phyloP scores from a whole-genome alignment of 2,888 invertebrate species.

The Smittia sp. region DNA sequence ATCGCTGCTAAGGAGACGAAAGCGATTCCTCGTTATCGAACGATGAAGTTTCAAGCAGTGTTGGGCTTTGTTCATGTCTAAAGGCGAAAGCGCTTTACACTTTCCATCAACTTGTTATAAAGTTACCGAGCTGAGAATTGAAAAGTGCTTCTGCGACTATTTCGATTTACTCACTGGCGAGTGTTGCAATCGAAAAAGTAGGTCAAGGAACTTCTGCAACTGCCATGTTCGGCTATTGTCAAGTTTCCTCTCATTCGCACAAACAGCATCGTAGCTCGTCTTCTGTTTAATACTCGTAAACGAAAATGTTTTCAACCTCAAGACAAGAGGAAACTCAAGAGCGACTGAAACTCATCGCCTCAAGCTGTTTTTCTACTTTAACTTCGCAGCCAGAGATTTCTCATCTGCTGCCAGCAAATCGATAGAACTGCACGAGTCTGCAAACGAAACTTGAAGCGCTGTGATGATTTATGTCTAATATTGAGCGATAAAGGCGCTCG shows the following conservation, averaged over 20 bases:
- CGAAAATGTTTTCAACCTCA: too few species aligned
- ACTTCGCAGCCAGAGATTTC: background rate
- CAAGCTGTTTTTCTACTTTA: too few species aligned
- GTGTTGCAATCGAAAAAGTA: too few species aligned
- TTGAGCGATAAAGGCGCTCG: background rate
- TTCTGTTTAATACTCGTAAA: too few species aligned
- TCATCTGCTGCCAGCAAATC: background rate
- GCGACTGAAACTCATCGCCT: too few species aligned
- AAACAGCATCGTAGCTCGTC: too few species aligned
- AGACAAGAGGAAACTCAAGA: too few species aligned
- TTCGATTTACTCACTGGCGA: too few species aligned
- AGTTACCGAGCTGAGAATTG: background rate
- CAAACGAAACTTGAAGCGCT: background rate
- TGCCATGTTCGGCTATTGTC: too few species aligned
- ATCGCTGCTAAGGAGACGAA: background rate
- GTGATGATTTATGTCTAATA: background rate
- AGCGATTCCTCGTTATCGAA: background rate
- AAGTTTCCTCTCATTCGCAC: too few species aligned
- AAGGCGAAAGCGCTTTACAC: background rate
- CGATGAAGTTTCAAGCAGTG: background rate
- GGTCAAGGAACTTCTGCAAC: too few species aligned
- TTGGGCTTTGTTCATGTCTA: background rate
- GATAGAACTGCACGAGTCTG: background rate
- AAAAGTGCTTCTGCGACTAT: background rate
- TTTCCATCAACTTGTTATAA: background rate